These are phyloP conservation scores for Lethocerus indicus DNA, from an alignment of 1,140 invertebrate genomes.

Conservation along the genomic window DNA sequence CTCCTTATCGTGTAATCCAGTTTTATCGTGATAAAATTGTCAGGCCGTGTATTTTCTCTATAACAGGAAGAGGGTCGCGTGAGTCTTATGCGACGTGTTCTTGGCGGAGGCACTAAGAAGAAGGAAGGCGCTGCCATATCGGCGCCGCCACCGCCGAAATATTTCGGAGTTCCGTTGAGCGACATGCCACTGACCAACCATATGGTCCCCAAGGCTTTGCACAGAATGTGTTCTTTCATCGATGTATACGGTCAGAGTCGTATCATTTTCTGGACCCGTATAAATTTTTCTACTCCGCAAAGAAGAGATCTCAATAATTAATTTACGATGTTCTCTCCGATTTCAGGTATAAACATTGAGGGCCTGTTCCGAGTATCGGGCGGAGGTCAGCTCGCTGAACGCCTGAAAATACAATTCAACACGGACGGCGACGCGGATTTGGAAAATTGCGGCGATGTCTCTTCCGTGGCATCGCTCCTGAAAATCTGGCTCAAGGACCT, in stretches of 20 bases:
- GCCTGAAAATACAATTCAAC: slow-evolving; percentile 27
- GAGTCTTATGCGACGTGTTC: slow-evolving; percentile 9
- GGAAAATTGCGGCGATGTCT: slow-evolving; percentile 26
- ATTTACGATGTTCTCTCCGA: neutral
- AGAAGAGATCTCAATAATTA: neutral
- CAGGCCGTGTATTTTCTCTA: too few relatives aligned
- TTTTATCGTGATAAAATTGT: too few relatives aligned
- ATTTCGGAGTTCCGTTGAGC: slow-evolving; percentile 24
- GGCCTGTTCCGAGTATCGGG: slow-evolving; percentile 27
- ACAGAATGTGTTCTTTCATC: slow-evolving; percentile 28
- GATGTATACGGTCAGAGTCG: slow-evolving; percentile 22
- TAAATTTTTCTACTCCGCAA: neutral
- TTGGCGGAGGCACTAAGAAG: slow-evolving; percentile 10
- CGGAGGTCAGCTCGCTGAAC: slow-evolving; percentile 27
- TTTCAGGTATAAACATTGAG: slow-evolving; percentile 24
- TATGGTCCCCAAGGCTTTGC: slow-evolving; percentile 27
- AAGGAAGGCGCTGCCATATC: slow-evolving; percentile 19
- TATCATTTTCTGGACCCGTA: neutral
- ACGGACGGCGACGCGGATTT: slow-evolving; percentile 30
- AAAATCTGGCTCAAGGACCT: slow-evolving; percentile 31
- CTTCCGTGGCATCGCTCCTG: slow-evolving; percentile 28
- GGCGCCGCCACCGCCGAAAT: too few relatives aligned
- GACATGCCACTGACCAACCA: slow-evolving; percentile 25
- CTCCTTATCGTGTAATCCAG: too few relatives aligned
- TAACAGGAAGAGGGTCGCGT: slow-evolving; percentile 11